Percentiles rank a stretch among this genome's conserved stretches.
These are phyloP conservation scores for Zophobas morio DNA, from an alignment of 1,140 invertebrate species.

Conservation along the genomic window DNA sequence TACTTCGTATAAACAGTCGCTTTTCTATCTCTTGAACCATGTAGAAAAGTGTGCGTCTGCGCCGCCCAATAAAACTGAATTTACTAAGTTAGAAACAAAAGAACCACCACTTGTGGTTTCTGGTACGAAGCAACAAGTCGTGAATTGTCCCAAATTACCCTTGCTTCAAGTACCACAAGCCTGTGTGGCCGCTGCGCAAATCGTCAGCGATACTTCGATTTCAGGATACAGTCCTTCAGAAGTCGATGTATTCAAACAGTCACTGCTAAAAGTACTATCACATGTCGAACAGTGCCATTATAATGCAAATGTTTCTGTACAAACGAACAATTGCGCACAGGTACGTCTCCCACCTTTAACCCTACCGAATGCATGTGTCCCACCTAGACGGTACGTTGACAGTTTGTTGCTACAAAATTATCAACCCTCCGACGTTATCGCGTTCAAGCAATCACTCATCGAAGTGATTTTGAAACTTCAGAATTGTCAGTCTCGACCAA, in stretches of 20 bases:
- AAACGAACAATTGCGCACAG: not conserved
- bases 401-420: not conserved
- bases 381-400: not conserved
- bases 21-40: not conserved
- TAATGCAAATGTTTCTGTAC: not conserved
- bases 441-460: slow-evolving; percentile 4
- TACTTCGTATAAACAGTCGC: slow-evolving; percentile 3
- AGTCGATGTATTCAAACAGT: not conserved
- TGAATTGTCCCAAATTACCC: slow-evolving; percentile 25
- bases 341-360: not conserved
- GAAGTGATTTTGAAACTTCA: not conserved
- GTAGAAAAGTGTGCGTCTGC: not conserved
- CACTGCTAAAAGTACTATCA: slow-evolving; percentile 1
- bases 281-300: not conserved
- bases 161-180: not conserved
- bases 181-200: not conserved
- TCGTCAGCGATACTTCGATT: not conserved
- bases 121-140: not conserved
- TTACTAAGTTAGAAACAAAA: too few relatives aligned
- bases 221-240: slow-evolving; percentile 16
- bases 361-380: not conserved
- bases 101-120: too few relatives aligned
- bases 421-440: not conserved
- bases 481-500: not conserved
- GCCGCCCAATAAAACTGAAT: not conserved